A percentile compares a stretch with the other conserved stretches of the same genome.
These are phyloP conservation scores for Ochotona princeps DNA, from an alignment of 2,113 vertebrate genomes.

Conservation along the genomic window DNA sequence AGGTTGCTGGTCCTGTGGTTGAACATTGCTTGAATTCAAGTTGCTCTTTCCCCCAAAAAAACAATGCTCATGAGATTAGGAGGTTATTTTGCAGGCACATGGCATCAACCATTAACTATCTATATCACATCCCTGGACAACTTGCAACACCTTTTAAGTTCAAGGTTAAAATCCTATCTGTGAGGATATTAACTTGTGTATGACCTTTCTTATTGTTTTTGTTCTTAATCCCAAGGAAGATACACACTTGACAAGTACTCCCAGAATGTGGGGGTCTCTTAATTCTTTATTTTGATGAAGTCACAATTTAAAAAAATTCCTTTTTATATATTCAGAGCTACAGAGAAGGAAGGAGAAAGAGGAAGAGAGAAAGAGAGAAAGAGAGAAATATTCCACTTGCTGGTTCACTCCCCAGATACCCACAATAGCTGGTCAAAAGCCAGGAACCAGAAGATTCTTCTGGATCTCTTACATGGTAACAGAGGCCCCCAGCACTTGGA, in stretches of 20 bases:
- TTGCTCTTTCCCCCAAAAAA: neutral
- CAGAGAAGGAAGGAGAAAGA: too few relatives aligned
- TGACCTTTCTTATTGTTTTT: neutral
- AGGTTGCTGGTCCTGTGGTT: neutral
- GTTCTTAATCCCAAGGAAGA: constrained; percentile 75
- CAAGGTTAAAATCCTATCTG: constrained; percentile 74
- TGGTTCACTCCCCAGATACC: too few relatives aligned
- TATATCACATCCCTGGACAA: constrained; percentile 68
- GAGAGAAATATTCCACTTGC: too few relatives aligned
- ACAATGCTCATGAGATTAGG: neutral
- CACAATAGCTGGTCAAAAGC: too few relatives aligned
- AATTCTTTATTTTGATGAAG: too few relatives aligned
- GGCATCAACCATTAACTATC: neutral
- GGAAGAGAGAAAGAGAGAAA: too few relatives aligned
- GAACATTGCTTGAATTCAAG: neutral
- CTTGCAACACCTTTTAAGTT: constrained; percentile 74
- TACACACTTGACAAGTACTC: constrained; percentile 73
- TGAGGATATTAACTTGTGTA: constrained; percentile 77
- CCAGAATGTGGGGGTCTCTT: constrained; percentile 25
- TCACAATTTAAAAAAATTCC: too few relatives aligned
- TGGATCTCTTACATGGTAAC: too few relatives aligned
- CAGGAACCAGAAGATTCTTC: too few relatives aligned
- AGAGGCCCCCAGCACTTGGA: too few relatives aligned
- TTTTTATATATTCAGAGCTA: too few relatives aligned
- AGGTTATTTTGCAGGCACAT: neutral